Conservation (phyloP, 2,797 vertebrate species). For the Myotis planiceps region DNA sequence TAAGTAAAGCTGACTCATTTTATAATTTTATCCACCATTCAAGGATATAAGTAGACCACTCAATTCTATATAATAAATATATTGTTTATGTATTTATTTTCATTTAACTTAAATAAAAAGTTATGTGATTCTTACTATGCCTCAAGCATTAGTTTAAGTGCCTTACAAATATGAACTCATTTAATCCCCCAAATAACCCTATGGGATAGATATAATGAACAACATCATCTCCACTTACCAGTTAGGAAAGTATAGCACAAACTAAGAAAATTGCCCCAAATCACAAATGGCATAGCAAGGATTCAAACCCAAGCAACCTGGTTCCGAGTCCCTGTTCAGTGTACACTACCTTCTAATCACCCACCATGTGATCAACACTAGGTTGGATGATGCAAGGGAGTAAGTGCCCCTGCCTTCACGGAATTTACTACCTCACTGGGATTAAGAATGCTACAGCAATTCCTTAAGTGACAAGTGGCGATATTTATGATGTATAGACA, state of each 20-base stretch:
- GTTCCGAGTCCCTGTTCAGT: background rate
- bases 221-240: background rate
- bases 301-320: background rate
- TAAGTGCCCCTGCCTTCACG: background rate
- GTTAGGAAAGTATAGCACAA: background rate
- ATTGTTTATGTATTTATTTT: constrained; percentile 14
- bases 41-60: background rate
- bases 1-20: background rate
- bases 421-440: background rate
- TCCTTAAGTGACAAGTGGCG: background rate
- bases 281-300: background rate
- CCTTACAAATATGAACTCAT: constrained; percentile 35
- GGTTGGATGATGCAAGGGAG: background rate
- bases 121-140: background rate
- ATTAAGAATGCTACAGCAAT: background rate
- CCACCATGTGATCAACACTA: background rate
- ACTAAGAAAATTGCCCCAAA: background rate
- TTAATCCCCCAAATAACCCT: background rate
- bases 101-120: background rate
- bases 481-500: background rate
- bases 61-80: background rate
- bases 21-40: background rate
- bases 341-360: background rate
- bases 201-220: background rate
- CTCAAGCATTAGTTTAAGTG: constrained; percentile 5